These are phyloP conservation scores for Aegotheles bennettii DNA, from an alignment of 2,113 vertebrate genomes.

Conservation along the genomic window DNA sequence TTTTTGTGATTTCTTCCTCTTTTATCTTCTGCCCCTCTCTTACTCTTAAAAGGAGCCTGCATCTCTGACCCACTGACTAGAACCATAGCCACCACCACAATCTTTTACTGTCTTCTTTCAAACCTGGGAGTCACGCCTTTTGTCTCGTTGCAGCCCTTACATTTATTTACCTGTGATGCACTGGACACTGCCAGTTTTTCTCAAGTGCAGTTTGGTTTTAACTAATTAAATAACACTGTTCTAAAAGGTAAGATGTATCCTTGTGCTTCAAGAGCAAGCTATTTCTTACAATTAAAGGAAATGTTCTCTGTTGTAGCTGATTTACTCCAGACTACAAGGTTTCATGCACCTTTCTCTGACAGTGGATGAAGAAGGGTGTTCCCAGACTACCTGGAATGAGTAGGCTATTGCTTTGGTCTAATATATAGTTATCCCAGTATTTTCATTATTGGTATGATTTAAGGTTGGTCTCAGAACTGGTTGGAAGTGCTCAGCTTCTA, in stretches of 20 bases:
- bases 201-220: neutral
- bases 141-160: neutral
- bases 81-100: neutral
- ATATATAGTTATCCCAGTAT: neutral
- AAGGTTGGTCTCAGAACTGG: neutral
- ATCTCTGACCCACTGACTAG: neutral
- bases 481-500: neutral
- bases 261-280: neutral
- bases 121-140: neutral
- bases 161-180: neutral
- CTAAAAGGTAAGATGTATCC: neutral
- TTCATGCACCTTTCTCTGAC: neutral
- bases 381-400: neutral
- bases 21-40: neutral
- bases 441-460: neutral
- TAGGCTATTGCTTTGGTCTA: neutral
- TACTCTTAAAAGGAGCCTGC: neutral
- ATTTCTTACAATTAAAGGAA: neutral
- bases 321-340: neutral
- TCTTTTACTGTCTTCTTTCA: neutral
- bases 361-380: neutral
- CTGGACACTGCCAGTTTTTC: neutral
- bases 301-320: neutral
- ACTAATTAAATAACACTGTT: neutral
- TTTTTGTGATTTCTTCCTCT: neutral